Evolutionary conservation across 37 sponge, comb jelly and placozoan genomes (phyloP).

Genomic region (Amphimedon queenslandica): DNA sequence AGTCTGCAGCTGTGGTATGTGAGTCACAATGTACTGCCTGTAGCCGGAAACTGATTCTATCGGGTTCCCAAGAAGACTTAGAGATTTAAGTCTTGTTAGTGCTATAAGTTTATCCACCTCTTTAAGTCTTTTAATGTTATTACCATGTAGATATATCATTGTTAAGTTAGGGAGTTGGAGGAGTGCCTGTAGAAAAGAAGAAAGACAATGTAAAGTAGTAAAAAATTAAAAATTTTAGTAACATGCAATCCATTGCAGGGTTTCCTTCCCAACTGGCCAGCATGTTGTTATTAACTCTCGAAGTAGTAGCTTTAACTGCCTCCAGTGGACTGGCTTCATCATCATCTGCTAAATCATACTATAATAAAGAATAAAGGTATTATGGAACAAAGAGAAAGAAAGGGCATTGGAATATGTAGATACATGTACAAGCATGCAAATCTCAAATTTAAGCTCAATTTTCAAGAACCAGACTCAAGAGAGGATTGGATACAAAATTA

Average conservation of each 20-base stretch:
- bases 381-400: too few relatives aligned
- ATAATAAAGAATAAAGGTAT: neutral
- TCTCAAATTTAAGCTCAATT: neutral
- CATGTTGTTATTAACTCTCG: conserved; percentile 79
- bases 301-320: conserved; percentile 34
- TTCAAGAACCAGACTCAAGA: neutral
- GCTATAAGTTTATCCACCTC: conserved; percentile 72
- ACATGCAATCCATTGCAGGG: too few relatives aligned
- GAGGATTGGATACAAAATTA: neutral
- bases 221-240: too few relatives aligned
- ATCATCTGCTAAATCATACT: conserved; percentile 4
- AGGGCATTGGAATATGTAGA: too few relatives aligned
- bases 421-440: neutral
- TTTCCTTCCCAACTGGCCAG: conserved; percentile 54
- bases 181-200: conserved; percentile 44
- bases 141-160: conserved; percentile 89
- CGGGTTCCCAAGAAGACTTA: conserved; percentile 93
- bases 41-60: conserved; percentile 73
- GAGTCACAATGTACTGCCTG: conserved; percentile 63
- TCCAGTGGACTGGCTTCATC: conserved; percentile 8
- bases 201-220: too few relatives aligned
- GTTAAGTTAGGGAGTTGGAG: conserved; percentile 71
- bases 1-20: conserved; percentile 65
- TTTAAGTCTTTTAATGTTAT: conserved; percentile 61
- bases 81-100: conserved; percentile 65